Evolutionary conservation across 2,888 invertebrate genomes (phyloP).

Genomic region (Halocaridina rubra): DNA sequence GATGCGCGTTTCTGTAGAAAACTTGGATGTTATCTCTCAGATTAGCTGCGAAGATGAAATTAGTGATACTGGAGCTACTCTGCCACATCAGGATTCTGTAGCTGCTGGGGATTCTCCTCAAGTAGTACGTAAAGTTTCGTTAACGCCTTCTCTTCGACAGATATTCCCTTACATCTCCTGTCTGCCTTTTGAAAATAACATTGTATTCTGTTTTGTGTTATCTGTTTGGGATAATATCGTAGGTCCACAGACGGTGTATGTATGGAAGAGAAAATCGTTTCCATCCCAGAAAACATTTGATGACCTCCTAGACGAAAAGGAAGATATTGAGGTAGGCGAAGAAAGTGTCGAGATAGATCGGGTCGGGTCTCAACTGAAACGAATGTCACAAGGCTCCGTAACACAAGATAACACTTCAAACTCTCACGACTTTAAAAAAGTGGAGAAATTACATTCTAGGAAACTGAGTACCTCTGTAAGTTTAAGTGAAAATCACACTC

Average conservation of each 20-base stretch:
- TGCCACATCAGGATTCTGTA: neutral
- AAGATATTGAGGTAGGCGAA: slow-evolving; percentile 21
- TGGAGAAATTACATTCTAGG: neutral
- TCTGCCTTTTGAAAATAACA: slow-evolving; percentile 62
- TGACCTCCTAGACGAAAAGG: slow-evolving; percentile 17
- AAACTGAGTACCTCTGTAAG: slow-evolving; percentile 1
- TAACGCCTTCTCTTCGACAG: slow-evolving; percentile 40
- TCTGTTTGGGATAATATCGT: slow-evolving; percentile 63
- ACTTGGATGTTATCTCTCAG: neutral
- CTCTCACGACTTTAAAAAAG: neutral
- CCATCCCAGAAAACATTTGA: slow-evolving; percentile 53
- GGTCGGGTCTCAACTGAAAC: neutral
- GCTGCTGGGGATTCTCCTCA: neutral
- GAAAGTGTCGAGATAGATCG: neutral
- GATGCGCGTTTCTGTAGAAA: slow-evolving; percentile 22
- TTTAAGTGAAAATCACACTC: neutral
- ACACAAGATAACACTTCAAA: neutral
- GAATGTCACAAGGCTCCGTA: neutral
- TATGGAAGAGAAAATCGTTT: slow-evolving; percentile 59
- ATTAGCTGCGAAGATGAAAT: slow-evolving; percentile 20
- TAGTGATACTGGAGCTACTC: neutral
- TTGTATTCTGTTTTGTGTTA: slow-evolving; percentile 62
- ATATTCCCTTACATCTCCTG: slow-evolving; percentile 57
- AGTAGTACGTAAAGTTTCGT: neutral
- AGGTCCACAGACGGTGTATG: slow-evolving; percentile 61